Conservation (phyloP, 2,888 invertebrate species). For the Aproaerema taeniolella region DNA sequence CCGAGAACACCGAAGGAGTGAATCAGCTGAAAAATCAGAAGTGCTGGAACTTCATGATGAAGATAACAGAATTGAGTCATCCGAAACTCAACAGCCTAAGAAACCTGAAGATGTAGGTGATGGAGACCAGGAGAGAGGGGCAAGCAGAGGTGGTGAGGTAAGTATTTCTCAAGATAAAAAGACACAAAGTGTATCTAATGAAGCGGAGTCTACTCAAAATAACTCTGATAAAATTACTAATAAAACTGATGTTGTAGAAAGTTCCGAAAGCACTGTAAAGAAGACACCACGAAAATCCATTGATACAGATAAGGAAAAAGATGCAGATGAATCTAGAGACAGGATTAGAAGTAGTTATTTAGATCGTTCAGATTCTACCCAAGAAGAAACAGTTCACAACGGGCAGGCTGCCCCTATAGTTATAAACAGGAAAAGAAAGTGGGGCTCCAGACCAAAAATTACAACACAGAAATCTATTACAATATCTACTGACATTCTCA, state of each 20-base stretch:
- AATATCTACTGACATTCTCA: slow-evolving; percentile 85
- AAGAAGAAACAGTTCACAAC: slow-evolving; percentile 44
- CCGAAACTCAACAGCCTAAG: slow-evolving; percentile 40
- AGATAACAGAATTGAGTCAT: slow-evolving; percentile 50
- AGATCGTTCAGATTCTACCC: slow-evolving; percentile 34
- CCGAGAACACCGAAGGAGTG: slow-evolving; percentile 34
- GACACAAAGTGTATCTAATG: slow-evolving; percentile 38
- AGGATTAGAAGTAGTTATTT: slow-evolving; percentile 23
- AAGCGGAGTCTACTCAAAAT: slow-evolving; percentile 37
- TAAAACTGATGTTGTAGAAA: slow-evolving; percentile 65
- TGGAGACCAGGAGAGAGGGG: slow-evolving; percentile 30
- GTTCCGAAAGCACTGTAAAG: slow-evolving; percentile 32
- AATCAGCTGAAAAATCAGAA: slow-evolving; percentile 55
- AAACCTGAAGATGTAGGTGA: slow-evolving; percentile 37
- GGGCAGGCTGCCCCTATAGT: slow-evolving; percentile 47
- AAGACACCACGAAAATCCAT: slow-evolving; percentile 29
- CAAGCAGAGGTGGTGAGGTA: slow-evolving; percentile 43
- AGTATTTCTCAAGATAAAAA: slow-evolving; percentile 56
- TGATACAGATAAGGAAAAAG: slow-evolving; percentile 28
- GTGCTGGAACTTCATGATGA: slow-evolving; percentile 57
- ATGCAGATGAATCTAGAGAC: slow-evolving; percentile 25
- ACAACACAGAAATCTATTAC: slow-evolving; percentile 80
- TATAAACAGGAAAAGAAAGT: slow-evolving; percentile 59
- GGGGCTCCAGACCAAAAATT: slow-evolving; percentile 68
- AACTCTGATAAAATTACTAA: slow-evolving; percentile 43